Evolutionary conservation across 2,797 vertebrate genomes (phyloP).

Genomic region (Ispidina lecontei): DNA sequence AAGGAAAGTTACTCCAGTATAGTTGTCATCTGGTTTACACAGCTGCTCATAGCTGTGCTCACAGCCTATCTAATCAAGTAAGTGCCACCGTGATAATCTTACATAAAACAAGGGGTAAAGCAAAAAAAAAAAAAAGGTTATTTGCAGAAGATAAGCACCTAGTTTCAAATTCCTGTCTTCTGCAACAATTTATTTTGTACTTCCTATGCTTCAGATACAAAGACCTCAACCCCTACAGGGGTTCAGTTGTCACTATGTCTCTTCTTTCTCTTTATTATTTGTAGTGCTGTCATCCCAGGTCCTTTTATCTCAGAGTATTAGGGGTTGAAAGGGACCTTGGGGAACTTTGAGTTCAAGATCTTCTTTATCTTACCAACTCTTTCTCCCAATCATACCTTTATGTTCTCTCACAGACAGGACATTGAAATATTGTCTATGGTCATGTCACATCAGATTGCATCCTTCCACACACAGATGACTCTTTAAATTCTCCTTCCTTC

Average conservation of each 20-base stretch:
- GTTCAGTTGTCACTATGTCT: neutral
- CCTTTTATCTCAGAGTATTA: neutral
- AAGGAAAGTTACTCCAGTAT: neutral
- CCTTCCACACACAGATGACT: neutral
- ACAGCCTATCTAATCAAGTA: constrained; percentile 6
- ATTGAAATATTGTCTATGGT: neutral
- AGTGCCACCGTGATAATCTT: neutral
- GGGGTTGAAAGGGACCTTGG: too few relatives aligned
- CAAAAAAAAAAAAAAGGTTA: neutral
- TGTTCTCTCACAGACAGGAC: neutral
- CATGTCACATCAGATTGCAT: neutral
- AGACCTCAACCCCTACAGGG: neutral
- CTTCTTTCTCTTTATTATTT: neutral
- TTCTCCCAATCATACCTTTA: neutral
- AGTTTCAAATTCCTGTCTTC: neutral
- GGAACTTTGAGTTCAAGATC: too few relatives aligned
- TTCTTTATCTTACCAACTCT: neutral
- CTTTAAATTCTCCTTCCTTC: neutral
- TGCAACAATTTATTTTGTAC: neutral
- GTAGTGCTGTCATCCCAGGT: neutral
- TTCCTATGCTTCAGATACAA: neutral
- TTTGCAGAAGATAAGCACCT: constrained; percentile 17
- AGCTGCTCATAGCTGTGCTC: neutral
- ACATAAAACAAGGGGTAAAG: neutral
- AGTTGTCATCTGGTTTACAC: neutral